A percentile compares a stretch with the other conserved stretches of the same genome.
These are phyloP conservation scores for Sisor rabdophorus DNA, from an alignment of 2,113 vertebrate genomes.

Conservation along the genomic window DNA sequence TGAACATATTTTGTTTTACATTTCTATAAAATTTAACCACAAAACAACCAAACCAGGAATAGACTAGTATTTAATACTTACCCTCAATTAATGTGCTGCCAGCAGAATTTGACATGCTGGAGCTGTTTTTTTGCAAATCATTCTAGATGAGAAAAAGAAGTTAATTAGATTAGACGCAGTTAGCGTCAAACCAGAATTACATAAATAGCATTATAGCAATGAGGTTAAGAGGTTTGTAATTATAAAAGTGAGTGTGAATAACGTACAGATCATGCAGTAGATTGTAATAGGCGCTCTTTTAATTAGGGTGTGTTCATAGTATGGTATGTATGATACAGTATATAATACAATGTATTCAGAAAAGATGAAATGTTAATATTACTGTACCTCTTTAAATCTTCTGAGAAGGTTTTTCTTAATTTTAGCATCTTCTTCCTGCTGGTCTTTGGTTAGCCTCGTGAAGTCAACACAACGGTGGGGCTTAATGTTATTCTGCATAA, in stretches of 20 bases:
- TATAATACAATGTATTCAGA: conserved; percentile 11
- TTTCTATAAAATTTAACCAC: no score
- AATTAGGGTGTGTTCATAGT: no score
- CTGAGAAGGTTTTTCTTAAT: conserved; percentile 78
- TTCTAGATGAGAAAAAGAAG: conserved; percentile 37
- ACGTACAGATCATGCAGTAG: no score
- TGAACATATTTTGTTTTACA: no score
- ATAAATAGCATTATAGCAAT: no score
- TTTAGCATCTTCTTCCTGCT: conserved; percentile 77
- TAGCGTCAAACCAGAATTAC: no score
- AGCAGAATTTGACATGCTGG: conserved; percentile 44
- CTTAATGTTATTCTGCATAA: conserved; percentile 77
- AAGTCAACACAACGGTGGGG: conserved; percentile 84
- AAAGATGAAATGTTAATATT: background rate
- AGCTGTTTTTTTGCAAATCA: conserved; percentile 53
- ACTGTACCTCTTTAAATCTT: conserved; percentile 79
- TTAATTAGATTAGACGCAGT: no score
- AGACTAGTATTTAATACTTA: conserved; percentile 33
- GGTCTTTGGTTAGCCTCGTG: conserved; percentile 69
- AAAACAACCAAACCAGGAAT: background rate
- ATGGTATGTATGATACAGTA: no score
- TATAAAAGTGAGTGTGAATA: no score
- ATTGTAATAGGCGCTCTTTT: no score
- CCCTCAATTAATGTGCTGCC: conserved; percentile 57
- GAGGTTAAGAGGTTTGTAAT: no score